These are phyloP conservation scores for Brachionus manjavacas DNA, from an alignment of 1,140 invertebrate species.

Conservation along the genomic window DNA sequence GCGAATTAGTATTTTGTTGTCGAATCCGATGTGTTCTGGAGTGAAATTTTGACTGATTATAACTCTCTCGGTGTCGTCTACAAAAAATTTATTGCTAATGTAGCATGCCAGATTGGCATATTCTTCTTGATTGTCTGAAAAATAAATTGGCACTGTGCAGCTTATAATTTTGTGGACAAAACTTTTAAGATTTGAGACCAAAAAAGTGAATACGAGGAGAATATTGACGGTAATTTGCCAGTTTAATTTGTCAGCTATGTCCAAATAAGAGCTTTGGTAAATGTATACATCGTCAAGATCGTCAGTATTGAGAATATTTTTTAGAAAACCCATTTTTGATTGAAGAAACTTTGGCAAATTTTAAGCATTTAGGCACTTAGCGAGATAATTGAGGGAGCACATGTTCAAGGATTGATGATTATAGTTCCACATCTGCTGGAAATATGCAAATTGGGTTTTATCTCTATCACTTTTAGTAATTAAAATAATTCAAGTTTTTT, in stretches of 20 bases:
- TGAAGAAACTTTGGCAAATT: not conserved
- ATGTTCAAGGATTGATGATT: constrained; percentile 3
- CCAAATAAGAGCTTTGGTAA: not conserved
- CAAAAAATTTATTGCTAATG: constrained; percentile 22
- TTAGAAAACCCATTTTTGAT: constrained; percentile 32
- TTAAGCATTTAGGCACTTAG: not conserved
- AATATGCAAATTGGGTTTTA: not conserved
- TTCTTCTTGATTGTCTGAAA: constrained; percentile 40
- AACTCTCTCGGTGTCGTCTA: not conserved
- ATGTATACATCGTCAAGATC: constrained; percentile 36
- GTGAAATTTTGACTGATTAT: constrained; percentile 28
- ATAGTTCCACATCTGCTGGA: not conserved
- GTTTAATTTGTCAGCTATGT: constrained; percentile 33
- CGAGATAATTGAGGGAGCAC: not conserved
- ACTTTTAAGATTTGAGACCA: constrained; percentile 17
- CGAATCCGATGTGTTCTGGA: not conserved
- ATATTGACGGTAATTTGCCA: constrained; percentile 38
- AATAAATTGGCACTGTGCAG: constrained; percentile 34
- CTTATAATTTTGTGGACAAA: constrained; percentile 40
- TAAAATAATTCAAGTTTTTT: constrained; percentile 24
- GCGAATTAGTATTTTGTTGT: not conserved
- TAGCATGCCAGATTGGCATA: constrained; percentile 33
- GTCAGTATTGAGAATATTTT: not conserved
- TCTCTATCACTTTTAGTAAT: not conserved
- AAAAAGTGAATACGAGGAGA: not conserved